These are phyloP conservation scores for Doryteuthis pealeii DNA, from an alignment of 1,140 invertebrate species.

Conservation along the genomic window DNA sequence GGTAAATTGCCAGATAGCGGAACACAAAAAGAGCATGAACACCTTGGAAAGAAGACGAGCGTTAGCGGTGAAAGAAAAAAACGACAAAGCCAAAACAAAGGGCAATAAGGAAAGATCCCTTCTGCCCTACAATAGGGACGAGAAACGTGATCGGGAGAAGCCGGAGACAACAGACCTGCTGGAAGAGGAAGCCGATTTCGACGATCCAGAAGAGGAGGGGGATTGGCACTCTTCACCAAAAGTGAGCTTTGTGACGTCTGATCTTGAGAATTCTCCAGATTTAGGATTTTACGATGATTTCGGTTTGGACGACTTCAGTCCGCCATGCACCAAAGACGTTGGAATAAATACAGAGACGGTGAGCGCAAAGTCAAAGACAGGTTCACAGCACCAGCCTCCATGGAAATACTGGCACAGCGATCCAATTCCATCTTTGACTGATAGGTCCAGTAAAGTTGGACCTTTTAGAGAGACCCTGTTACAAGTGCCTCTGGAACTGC, in stretches of 20 bases:
- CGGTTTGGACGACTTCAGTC: constrained; percentile 18
- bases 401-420: constrained; percentile 53
- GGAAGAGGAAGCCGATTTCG: not conserved
- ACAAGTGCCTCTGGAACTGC: constrained; percentile 47
- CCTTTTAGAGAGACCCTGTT: constrained; percentile 51
- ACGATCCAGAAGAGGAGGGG: not conserved
- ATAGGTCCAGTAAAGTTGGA: constrained; percentile 20
- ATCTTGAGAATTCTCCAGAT: not conserved
- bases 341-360: constrained; percentile 42
- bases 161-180: not conserved
- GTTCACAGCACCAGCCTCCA: constrained; percentile 28
- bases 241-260: not conserved
- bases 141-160: constrained; percentile 12
- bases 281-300: constrained; percentile 13
- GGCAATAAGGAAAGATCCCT: not conserved
- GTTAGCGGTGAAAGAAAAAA: constrained; percentile 29
- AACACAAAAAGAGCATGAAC: constrained; percentile 42
- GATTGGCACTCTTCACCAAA: not conserved
- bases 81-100: not conserved
- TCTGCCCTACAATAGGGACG: constrained; percentile 10
- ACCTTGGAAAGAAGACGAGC: constrained; percentile 43
- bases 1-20: constrained; percentile 39
- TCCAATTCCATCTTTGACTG: constrained; percentile 25
- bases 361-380: constrained; percentile 12
- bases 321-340: constrained; percentile 17